Evolutionary conservation across 2,797 vertebrate species (phyloP), one percentile per base, ranked within the genome.

Genomic region (Esox lucius): DNA sequence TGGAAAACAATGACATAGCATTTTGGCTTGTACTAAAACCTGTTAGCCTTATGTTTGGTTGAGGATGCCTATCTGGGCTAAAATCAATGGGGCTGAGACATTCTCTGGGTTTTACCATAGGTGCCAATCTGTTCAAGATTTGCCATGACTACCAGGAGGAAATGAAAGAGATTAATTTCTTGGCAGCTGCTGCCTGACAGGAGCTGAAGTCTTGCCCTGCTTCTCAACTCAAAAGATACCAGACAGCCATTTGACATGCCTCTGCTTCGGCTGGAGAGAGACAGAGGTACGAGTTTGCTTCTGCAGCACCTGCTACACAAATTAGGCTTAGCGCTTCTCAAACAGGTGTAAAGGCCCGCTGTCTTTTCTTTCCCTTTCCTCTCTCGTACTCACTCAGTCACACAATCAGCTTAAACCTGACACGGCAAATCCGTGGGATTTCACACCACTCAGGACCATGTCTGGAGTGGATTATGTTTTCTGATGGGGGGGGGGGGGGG

Each of bases 231-330:
- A n/a, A 3, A 3, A 78, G 81, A 68, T 71, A 85, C 48, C n/a
- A 56, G 53, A 56, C n/a, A 56, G 19, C 53, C n/a, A 56, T 56
- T 56, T 56, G 9, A 19, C 6, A 66, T 39, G 66, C 70, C 66
- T 22, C 22, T 8, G 26, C 68, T 67, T 68, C 51, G 66, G 67
- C 76, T 68, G 73, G 64, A 16, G n/a, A 48, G 22, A 69, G 65
- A 62, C 31, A 68, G 39, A 42, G 70, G 70, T 73, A 75, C 76
- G 78, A 83, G 59, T 75, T 76, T 70, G 72, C 73, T 59, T 73
- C 80, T 81, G 75, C 51, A 0, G 24, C 81, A 78, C 78, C 77
- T 85, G 81, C 78, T 78, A 72, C 75, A 84, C 35, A 53, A 69
- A 78, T 39, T 64, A 33, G 80, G 56, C 66, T 75, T 66, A 31